Evolutionary conservation across 2,113 vertebrate species (phyloP).

Genomic region (Saccopteryx bilineata): DNA sequence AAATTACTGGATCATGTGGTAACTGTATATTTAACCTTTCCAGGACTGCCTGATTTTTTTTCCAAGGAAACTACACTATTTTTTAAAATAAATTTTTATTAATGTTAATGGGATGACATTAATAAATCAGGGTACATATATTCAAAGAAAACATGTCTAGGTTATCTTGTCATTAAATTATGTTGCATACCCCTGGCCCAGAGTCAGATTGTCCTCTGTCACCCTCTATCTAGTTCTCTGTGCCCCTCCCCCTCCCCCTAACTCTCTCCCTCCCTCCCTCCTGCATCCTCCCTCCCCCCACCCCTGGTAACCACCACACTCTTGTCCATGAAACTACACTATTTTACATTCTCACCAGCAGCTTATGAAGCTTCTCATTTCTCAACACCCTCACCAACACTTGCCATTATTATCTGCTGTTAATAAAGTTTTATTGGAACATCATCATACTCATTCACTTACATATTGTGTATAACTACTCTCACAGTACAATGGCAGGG

Average conservation of each 20-base stretch:
- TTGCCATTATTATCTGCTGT: not conserved
- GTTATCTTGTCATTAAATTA: too few relatives aligned
- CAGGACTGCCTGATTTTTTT: not conserved
- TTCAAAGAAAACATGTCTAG: too few relatives aligned
- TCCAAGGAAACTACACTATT: not conserved
- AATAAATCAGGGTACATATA: too few relatives aligned
- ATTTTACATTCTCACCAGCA: conserved; percentile 13
- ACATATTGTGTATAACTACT: not conserved
- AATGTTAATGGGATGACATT: too few relatives aligned
- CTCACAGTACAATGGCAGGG: not conserved
- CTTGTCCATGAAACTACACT: not conserved
- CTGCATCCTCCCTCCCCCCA: too few relatives aligned
- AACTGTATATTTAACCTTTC: conserved; percentile 9
- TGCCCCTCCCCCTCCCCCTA: too few relatives aligned
- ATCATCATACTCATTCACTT: not conserved
- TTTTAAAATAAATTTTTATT: too few relatives aligned
- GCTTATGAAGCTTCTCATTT: conserved; percentile 31
- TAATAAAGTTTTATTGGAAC: conserved; percentile 38
- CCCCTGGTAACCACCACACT: too few relatives aligned
- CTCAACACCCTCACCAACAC: not conserved
- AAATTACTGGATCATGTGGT: not conserved
- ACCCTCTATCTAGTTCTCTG: too few relatives aligned
- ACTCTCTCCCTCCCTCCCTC: too few relatives aligned
- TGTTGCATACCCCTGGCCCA: too few relatives aligned
- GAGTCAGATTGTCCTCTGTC: too few relatives aligned